Percentiles rank a stretch among this genome's conserved stretches.
Conservation (phyloP, 2,113 vertebrate species). For the Calyptommatus sinebrachiatus region DNA sequence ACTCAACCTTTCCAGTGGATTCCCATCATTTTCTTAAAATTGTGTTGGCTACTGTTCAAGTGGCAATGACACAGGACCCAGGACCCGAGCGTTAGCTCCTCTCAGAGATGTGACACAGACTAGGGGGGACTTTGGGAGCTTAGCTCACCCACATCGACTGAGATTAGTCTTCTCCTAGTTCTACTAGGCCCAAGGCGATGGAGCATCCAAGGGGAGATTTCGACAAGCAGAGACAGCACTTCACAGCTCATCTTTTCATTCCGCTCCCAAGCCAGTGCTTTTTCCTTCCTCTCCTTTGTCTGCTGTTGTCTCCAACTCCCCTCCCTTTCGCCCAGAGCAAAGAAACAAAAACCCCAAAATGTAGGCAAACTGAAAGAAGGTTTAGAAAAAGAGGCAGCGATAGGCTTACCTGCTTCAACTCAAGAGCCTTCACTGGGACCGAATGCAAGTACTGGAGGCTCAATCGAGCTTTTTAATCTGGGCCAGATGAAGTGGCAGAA, state of each 20-base stretch:
- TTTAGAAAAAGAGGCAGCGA: background rate
- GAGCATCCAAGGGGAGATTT: background rate
- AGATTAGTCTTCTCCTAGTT: background rate
- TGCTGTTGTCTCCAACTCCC: background rate
- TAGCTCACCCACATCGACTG: background rate
- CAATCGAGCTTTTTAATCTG: background rate
- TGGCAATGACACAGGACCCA: background rate
- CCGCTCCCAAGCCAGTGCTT: background rate
- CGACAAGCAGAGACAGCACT: conserved; percentile 13
- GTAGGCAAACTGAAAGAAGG: too few relatives aligned
- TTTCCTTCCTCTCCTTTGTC: background rate
- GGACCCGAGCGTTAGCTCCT: background rate
- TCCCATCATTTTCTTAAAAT: background rate
- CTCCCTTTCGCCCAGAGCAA: background rate
- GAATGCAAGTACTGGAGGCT: background rate
- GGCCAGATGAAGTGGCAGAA: background rate
- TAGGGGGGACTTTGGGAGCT: too few relatives aligned
- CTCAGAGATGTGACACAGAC: background rate
- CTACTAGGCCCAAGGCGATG: background rate
- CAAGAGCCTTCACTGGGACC: background rate
- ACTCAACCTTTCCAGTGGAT: too few relatives aligned
- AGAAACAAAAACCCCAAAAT: background rate
- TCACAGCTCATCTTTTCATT: conserved; percentile 8
- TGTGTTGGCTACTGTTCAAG: accelerated
- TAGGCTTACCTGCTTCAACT: background rate